Base-by-base conservation (phyloP, 2,797 vertebrate species). In the Spatula clypeata region DNA sequence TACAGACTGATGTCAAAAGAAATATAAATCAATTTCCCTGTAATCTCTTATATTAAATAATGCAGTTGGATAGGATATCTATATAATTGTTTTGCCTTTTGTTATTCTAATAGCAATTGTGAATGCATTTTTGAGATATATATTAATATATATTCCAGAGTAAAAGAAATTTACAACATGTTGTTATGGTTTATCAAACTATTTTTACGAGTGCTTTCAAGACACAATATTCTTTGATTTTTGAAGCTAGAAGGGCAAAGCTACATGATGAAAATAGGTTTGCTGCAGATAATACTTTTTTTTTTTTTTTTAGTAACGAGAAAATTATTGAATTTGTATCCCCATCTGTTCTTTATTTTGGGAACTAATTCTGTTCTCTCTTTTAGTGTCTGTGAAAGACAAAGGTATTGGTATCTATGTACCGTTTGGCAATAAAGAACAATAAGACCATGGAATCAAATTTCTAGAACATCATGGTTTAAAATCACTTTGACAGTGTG, bases 1-100 rank as follows among this genome's bases (percentile, higher is more conserved):
- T 89, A 87, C 23, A 65, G 38, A 88, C 53, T 79, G 53, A 75
- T 57, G 79, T 64, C 76, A 85, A 77, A 92, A 83, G 38, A 81
- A 93, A 90, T 90, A 69, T 38, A 82, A 81, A 71, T 94, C 66
- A 88, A 69, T 53, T 79, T 2, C 31, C 13, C 16, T 64, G 4
- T 90, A 93, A 90, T 47, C 29, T 9, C 6, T 65, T n/a, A 54
- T 51, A 79, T 71, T 88, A 84, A 74, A 77, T 62, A 42, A 9
- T 72, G 4, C 34, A 60, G 15, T 26, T 86, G n/a, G 8, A 42
- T 18, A 19, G 7, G 6, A 19, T 69, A 58, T 26, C 12, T 47
- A 79, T 84, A 42, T 55, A 73, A 91, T 88, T 15, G 49, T 32
- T 81, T 94, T 74, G 9, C 4, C 24, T 36, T 91, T 65, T 64